Base-by-base conservation (phyloP, 1,140 invertebrate species). In the Heterodera carotae region DNA sequence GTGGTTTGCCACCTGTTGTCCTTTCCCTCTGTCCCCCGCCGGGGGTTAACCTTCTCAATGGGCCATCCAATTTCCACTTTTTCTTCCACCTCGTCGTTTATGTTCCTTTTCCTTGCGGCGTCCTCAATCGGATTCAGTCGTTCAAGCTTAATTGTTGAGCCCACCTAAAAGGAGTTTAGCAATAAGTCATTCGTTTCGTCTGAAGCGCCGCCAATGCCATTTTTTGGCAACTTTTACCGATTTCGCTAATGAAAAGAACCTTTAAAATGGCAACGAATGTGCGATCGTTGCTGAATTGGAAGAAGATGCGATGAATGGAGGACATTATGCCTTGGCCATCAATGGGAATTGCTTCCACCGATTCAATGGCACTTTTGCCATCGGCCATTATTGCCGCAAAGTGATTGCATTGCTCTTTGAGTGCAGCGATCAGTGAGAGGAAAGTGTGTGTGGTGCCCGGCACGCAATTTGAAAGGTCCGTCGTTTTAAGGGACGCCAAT, bases 311-410 rank as follows among this genome's bases (percentile, higher is more conserved):
- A 62, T 62, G 59, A 15, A 64, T 74, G 39, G 36, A 18, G 33
- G 72, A 74, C 72, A 74, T 74, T 56, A 74, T 18, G 36, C 72
- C 72, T 31, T 74, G 43, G 27, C 72, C 72, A 34, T 74, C 72
- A 25, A 74, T 74, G 25, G 72, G 72, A 36, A 34, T n/a, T 18
- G 56, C 56, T 29, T 74, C 59, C 36, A 74, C 64, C 18, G 27
- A 34, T 34, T 56, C 59, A 3, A 74, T 34, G 43, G 43, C 64
- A 15, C n/a, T 62, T 74, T 25, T 71, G 29, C 59, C 29, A 69
- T 29, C 59, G 15, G n/a, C 33, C 4, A 25, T 33, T 25, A 74
- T 74, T 33, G 29, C 33, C 36, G 43, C 53, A 73, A 60, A 73
- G 64, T 39, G 4, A 0, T 31, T 27, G 33, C 34, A 56, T 39